Evolutionary conservation across 2,113 vertebrate genomes (phyloP).

Genomic region (Sinocyclocheilus rhinocerous): DNA sequence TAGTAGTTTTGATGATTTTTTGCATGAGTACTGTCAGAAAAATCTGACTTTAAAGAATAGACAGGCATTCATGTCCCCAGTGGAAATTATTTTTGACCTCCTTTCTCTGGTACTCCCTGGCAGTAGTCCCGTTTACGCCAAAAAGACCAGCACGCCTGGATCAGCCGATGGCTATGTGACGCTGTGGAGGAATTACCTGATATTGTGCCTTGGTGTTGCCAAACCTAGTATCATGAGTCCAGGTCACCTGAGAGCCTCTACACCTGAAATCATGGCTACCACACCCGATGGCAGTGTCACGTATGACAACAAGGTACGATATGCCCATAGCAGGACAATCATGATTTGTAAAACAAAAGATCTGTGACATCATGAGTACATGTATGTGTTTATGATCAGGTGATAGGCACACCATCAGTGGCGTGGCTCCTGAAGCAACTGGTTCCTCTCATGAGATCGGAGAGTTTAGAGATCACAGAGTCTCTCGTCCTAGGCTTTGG

Average conservation of each 20-base stretch:
- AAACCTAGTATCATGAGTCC: constrained; percentile 98
- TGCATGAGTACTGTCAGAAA: too few species aligned
- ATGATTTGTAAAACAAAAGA: background rate
- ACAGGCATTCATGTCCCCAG: too few species aligned
- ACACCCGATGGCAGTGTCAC: constrained; percentile 94
- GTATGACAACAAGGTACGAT: constrained; percentile 93
- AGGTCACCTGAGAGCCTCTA: constrained; percentile 94
- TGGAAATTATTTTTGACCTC: background rate
- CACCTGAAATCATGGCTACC: constrained; percentile 94
- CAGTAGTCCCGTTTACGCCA: constrained; percentile 96
- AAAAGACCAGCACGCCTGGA: constrained; percentile 91
- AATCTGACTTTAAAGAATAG: too few species aligned
- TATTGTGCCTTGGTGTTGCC: constrained; percentile 95
- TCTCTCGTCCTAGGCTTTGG: constrained; percentile 96
- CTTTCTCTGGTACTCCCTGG: constrained; percentile 24
- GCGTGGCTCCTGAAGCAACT: constrained; percentile 94
- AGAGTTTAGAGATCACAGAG: constrained; percentile 98
- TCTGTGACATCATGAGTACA: background rate
- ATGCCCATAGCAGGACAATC: background rate
- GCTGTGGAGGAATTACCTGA: constrained; percentile 97
- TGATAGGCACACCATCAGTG: constrained; percentile 94
- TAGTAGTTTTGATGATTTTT: background rate
- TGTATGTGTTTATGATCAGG: constrained; percentile 71
- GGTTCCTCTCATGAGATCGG: constrained; percentile 96
- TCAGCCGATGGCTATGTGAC: constrained; percentile 91